A percentile compares a stretch with the other conserved stretches of the same genome.
Conservation (phyloP, 2,113 vertebrate genomes). For the Phalacrocorax pelagicus region DNA sequence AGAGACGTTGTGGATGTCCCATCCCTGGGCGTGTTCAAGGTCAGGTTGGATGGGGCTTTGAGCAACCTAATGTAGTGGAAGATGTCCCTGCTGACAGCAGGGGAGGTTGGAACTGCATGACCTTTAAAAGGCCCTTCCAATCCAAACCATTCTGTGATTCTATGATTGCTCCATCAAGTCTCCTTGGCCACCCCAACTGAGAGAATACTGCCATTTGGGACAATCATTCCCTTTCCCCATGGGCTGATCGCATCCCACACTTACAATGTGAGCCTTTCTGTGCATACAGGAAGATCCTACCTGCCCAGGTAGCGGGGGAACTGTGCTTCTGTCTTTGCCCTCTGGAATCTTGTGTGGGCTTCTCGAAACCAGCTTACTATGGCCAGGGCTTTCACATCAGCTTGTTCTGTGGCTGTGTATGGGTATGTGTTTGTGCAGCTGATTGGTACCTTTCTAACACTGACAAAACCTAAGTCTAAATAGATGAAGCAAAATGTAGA, state of each 20-base stretch:
- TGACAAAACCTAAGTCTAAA: neutral
- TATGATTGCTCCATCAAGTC: neutral
- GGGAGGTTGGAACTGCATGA: neutral
- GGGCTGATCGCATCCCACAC: neutral
- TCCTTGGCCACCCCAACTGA: neutral
- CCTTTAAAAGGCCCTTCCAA: neutral
- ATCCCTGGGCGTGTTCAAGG: neutral
- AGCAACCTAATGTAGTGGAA: neutral
- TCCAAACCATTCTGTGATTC: neutral
- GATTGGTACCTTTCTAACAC: neutral
- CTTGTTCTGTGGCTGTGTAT: neutral
- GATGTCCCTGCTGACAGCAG: neutral
- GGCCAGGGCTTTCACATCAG: neutral
- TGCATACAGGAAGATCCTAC: neutral
- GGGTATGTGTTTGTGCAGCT: neutral
- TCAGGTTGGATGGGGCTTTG: neutral
- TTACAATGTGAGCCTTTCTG: neutral
- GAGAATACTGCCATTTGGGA: neutral
- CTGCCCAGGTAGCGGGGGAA: neutral
- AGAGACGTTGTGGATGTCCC: neutral
- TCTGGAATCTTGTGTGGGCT: neutral
- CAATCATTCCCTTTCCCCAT: neutral
- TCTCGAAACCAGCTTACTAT: neutral
- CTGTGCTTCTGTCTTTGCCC: neutral
- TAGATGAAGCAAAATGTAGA: neutral